These are phyloP conservation scores for Chrysocyon brachyurus DNA, from an alignment of 2,797 vertebrate species.

Conservation along the genomic window DNA sequence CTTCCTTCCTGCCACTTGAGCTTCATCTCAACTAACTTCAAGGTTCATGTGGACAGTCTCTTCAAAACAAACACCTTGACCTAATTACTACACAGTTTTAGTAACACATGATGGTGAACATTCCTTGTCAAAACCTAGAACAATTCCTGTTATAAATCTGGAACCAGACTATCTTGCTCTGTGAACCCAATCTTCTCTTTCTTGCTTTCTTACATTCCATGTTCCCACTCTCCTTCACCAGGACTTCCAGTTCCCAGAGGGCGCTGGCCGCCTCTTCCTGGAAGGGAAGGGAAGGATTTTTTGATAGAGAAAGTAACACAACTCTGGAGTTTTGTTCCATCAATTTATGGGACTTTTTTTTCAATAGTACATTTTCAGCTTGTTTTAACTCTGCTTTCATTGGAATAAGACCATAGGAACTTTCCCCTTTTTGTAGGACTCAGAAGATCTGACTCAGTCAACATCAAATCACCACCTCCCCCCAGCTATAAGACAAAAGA, in stretches of 20 bases:
- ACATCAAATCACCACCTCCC: neutral
- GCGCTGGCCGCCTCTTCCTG: neutral
- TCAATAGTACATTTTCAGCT: neutral
- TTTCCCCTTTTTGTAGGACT: neutral
- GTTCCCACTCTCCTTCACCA: neutral
- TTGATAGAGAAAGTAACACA: neutral
- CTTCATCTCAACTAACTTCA: neutral
- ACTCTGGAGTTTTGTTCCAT: neutral
- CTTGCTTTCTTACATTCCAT: neutral
- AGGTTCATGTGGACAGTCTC: neutral
- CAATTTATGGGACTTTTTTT: neutral
- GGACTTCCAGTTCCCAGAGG: neutral
- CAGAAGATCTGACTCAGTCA: neutral
- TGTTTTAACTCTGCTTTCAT: constrained; percentile 33
- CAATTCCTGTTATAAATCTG: neutral
- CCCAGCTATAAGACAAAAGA: neutral
- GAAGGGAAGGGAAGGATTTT: neutral
- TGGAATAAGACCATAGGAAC: neutral
- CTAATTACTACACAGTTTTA: neutral
- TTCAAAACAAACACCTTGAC: neutral
- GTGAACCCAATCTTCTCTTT: neutral
- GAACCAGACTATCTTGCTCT: neutral
- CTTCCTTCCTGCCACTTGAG: neutral
- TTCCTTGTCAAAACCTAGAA: neutral
- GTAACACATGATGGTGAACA: neutral